Evolutionary conservation across 2,113 vertebrate species (phyloP).

Genomic region (Tetrax tetrax): DNA sequence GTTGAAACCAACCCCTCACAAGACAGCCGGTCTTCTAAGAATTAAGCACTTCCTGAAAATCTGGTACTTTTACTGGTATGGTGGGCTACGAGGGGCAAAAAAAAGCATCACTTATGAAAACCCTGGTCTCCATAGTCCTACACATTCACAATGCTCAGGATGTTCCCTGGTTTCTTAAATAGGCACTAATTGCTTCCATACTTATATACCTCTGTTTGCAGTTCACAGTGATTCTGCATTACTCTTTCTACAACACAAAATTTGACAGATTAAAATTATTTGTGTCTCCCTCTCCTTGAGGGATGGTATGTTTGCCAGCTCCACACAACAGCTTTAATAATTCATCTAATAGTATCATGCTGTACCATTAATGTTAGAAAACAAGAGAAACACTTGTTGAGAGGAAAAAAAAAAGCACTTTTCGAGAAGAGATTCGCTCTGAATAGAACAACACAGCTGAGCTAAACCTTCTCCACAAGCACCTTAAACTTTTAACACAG

Average conservation of each 20-base stretch:
- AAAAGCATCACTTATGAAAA: background rate
- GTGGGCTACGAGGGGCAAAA: background rate
- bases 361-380: background rate
- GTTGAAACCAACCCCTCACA: background rate
- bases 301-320: background rate
- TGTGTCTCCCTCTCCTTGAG: background rate
- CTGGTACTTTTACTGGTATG: background rate
- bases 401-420: background rate
- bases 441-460: background rate
- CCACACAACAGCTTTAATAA: background rate
- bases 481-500: background rate
- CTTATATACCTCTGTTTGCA: background rate
- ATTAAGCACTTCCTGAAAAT: background rate
- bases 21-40: background rate
- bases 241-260: background rate
- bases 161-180: accelerated
- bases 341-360: background rate
- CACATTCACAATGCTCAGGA: background rate
- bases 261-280: background rate
- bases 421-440: background rate
- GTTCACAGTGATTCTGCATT: background rate
- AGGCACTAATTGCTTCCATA: background rate
- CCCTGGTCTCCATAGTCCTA: background rate
- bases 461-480: background rate
- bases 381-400: background rate